Conservation (phyloP, 2,888 invertebrate species). For the Hermaeophaga mercurialis region DNA sequence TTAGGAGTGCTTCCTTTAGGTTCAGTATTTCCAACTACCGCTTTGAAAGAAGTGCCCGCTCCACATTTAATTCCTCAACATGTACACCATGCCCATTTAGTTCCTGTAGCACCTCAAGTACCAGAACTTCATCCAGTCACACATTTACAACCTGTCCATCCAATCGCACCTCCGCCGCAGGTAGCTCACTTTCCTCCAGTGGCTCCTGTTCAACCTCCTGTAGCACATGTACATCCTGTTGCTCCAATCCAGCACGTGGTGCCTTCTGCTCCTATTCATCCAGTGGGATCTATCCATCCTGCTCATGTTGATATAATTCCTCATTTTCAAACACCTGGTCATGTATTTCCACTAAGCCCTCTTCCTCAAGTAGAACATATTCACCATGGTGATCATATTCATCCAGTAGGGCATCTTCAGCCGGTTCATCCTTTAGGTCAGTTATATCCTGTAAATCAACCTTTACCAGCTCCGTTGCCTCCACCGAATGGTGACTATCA, state of each 20-base stretch:
- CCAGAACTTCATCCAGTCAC: conserved; percentile 19
- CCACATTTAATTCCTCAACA: conserved; percentile 32
- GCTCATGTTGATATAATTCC: conserved; percentile 1
- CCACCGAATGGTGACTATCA: conserved; percentile 38
- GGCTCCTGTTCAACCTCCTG: conserved; percentile 14
- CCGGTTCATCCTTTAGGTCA: conserved; percentile 6
- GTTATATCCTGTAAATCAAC: background rate
- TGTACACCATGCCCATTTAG: conserved; percentile 12
- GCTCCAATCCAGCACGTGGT: conserved; percentile 9
- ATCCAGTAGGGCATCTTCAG: conserved; percentile 1
- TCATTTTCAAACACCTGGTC: conserved; percentile 9
- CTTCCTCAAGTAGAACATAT: conserved; percentile 1
- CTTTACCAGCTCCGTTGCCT: background rate
- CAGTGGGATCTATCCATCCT: background rate
- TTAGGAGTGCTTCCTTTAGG: conserved; percentile 49
- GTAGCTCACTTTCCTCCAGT: conserved; percentile 7
- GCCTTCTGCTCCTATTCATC: conserved; percentile 7
- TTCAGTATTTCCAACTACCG: conserved; percentile 43
- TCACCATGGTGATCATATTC: conserved; percentile 15
- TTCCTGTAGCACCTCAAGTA: conserved; percentile 15
- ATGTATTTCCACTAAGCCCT: background rate
- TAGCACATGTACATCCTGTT: conserved; percentile 6
- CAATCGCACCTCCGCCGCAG: conserved; percentile 17
- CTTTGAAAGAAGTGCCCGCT: conserved; percentile 38
- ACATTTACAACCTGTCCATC: conserved; percentile 26